Evolutionary conservation across 2,888 invertebrate genomes (phyloP).

Genomic region (Deilephila elpenor): DNA sequence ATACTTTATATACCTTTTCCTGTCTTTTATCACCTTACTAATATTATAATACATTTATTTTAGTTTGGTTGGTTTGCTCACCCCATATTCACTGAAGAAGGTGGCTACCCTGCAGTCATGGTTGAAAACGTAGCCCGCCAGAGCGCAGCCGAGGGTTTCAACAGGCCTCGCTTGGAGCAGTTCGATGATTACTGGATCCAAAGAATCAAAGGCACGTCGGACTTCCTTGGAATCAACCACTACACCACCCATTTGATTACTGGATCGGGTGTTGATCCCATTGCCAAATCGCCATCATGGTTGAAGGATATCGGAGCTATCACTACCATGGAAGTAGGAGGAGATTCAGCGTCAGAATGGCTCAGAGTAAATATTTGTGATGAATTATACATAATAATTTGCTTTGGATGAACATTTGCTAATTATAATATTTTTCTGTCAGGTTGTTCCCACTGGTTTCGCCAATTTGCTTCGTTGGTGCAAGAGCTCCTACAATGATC

Average conservation of each 20-base stretch:
- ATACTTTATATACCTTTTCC: not conserved
- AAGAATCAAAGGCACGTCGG: constrained; percentile 78
- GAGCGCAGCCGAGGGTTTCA: constrained; percentile 72
- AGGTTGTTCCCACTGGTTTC: constrained; percentile 86
- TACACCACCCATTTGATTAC: constrained; percentile 79
- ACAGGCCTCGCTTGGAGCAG: constrained; percentile 72
- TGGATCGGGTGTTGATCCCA: constrained; percentile 72
- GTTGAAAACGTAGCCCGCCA: constrained; percentile 73
- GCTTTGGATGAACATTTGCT: not conserved
- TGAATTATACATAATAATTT: not conserved
- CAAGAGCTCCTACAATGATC: constrained; percentile 83
- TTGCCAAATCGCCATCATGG: constrained; percentile 78
- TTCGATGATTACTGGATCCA: constrained; percentile 77
- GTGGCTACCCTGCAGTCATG: constrained; percentile 80
- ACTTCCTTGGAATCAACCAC: constrained; percentile 81
- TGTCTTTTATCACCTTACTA: not conserved
- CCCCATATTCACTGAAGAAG: constrained; percentile 78
- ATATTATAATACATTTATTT: constrained; percentile 33
- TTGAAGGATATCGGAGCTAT: constrained; percentile 79
- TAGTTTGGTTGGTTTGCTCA: constrained; percentile 84
- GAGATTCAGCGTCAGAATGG: constrained; percentile 80
- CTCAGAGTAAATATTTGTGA: constrained; percentile 61
- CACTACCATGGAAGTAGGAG: constrained; percentile 75
- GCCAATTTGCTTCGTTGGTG: constrained; percentile 85
- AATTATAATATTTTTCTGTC: constrained; percentile 27